A percentile compares a stretch with the other conserved stretches of the same genome.
Conservation (phyloP, 2,888 invertebrate genomes). For the Corythucha ciliata region DNA sequence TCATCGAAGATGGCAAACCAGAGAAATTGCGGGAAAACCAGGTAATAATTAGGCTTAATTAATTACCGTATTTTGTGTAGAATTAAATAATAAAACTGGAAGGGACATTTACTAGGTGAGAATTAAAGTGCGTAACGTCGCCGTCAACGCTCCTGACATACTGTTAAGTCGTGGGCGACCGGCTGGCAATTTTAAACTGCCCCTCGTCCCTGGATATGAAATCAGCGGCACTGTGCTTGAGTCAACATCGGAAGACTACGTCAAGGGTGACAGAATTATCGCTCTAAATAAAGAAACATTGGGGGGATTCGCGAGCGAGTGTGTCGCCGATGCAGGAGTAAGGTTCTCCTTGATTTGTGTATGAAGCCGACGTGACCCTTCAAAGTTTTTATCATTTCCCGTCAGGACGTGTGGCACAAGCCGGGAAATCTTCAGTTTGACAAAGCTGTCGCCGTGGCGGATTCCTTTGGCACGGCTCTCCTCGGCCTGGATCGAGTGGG, state of each 20-base stretch:
- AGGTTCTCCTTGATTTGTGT: too few relatives aligned
- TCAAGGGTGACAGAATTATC: constrained; percentile 50
- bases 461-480: constrained; percentile 56
- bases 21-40: too few relatives aligned
- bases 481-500: constrained; percentile 52
- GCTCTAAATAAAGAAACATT: constrained; percentile 48
- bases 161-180: constrained; percentile 44
- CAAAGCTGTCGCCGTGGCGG: constrained; percentile 50
- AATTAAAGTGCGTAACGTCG: constrained; percentile 53
- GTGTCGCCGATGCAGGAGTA: constrained; percentile 44
- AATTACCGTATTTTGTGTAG: too few relatives aligned
- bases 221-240: constrained; percentile 52
- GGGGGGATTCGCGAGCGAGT: constrained; percentile 54
- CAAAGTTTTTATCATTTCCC: constrained; percentile 20
- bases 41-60: too few relatives aligned
- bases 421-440: constrained; percentile 47
- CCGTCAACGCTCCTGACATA: constrained; percentile 55
- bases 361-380: neutral
- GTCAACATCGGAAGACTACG: constrained; percentile 37
- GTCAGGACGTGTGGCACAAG: constrained; percentile 51
- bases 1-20: too few relatives aligned
- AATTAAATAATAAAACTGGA: neutral
- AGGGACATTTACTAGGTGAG: constrained; percentile 50
- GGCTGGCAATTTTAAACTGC: constrained; percentile 39
- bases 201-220: constrained; percentile 57